Base-by-base conservation (phyloP, 2,797 vertebrate species). In the Semotilus atromaculatus region DNA sequence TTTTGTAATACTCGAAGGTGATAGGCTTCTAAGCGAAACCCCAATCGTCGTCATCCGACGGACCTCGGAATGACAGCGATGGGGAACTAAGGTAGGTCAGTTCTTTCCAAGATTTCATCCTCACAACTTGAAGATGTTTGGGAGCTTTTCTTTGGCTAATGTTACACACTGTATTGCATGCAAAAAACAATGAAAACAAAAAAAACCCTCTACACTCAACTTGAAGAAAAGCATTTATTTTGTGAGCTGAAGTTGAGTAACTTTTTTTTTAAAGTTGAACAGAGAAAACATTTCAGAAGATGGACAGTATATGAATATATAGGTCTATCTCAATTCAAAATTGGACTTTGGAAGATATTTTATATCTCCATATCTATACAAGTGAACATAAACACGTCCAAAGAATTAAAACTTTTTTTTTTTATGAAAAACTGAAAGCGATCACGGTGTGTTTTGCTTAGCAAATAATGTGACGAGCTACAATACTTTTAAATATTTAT, bases 161-260 rank as follows among this genome's bases (percentile, higher is more conserved):
- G 31, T 34, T 34, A 34, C 31, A 34, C 31, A 34, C 3, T 34
- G 31, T 34, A 34, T 34, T 34, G 2, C 31, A 34, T 34, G 31
- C 2, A 34, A 34, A 34, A 34, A 34, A 34, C 31, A 34, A 14
- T 18, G 1, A 19, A 40, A 55, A 60, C 8, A 55, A 64, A 3
- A 23, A 81, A 19, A 14, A 43, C 2, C 45, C 68, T 55, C 43
- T 40, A 60, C 55, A 45, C 55, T 48, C 14, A 34, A 70, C 29
- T 76, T 86, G 92, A 93, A 94, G 91, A 94, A 94, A 94, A 90
- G 91, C 91, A 89, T 91, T 95, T 94, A 95, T 95, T 95, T 89
- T 89, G 85, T 93, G 88, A 92, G 91, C 91, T 84, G 90, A 91
- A 93, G 91, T 90, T 86, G 88, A 91, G 90, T 58, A 85, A 93